These are phyloP conservation scores for Pelobates cultripes DNA, from an alignment of 2,797 vertebrate species.

Conservation along the genomic window DNA sequence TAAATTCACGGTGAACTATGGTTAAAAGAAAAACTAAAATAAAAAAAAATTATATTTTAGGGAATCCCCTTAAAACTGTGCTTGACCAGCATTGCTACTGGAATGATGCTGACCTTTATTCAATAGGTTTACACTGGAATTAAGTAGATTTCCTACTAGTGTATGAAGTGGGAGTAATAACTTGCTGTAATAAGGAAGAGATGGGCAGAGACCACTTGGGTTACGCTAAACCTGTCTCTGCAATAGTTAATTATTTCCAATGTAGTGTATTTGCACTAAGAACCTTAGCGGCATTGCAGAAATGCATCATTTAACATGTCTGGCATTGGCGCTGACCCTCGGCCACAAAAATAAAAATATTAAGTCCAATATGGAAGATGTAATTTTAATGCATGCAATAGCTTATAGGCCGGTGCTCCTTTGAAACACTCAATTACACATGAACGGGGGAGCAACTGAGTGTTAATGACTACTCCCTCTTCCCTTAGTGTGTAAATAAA, in stretches of 20 bases:
- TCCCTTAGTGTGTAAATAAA: slow-evolving; percentile 97
- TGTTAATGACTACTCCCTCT: slow-evolving; percentile 99
- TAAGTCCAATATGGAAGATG: slow-evolving; percentile 80
- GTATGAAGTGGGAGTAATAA: too few species aligned
- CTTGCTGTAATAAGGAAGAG: too few species aligned
- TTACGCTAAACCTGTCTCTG: background rate
- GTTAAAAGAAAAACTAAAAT: too few species aligned
- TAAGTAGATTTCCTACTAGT: too few species aligned
- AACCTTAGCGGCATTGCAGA: slow-evolving; percentile 95
- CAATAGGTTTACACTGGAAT: too few species aligned
- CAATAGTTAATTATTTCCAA: background rate
- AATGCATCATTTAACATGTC: slow-evolving; percentile 89
- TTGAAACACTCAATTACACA: slow-evolving; percentile 99
- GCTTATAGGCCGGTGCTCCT: slow-evolving; percentile 94
- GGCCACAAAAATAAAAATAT: slow-evolving; percentile 73
- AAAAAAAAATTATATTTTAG: too few species aligned
- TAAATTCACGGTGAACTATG: too few species aligned
- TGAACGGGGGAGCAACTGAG: slow-evolving; percentile 91
- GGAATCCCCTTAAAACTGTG: too few species aligned
- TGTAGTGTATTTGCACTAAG: slow-evolving; percentile 60
- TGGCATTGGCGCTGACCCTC: slow-evolving; percentile 92
- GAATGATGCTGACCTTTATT: too few species aligned
- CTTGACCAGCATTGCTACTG: too few species aligned
- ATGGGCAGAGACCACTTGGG: too few species aligned
- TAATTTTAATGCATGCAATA: slow-evolving; percentile 93